phyloP scores from a whole-genome alignment of 1,140 invertebrate genomes.

The Hesperophylax magnus region DNA sequence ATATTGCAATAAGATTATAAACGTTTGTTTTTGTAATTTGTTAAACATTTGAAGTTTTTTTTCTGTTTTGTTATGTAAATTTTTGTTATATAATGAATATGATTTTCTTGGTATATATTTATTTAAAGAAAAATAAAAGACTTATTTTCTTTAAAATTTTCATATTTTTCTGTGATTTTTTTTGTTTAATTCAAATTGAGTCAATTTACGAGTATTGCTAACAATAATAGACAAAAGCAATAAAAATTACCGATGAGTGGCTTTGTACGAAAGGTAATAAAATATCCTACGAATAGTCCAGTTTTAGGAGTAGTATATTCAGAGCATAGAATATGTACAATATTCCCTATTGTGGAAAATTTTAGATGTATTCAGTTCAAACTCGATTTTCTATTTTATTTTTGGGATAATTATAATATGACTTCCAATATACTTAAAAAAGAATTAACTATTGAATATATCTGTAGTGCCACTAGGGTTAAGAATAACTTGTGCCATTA shows the following conservation, averaged over 20 bases:
- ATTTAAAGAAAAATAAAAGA: too few relatives aligned
- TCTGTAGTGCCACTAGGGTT: conserved; percentile 42
- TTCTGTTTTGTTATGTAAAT: too few relatives aligned
- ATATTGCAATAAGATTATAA: too few relatives aligned
- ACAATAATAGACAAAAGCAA: conserved; percentile 11
- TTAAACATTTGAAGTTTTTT: too few relatives aligned
- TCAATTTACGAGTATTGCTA: too few relatives aligned
- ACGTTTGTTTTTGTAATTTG: too few relatives aligned
- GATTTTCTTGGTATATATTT: too few relatives aligned
- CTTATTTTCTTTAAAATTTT: too few relatives aligned
- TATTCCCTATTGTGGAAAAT: conserved; percentile 36
- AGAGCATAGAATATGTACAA: conserved; percentile 39
- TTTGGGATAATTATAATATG: conserved; percentile 41
- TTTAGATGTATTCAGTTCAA: conserved; percentile 56
- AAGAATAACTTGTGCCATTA: conserved; percentile 53
- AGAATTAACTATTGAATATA: conserved; percentile 47
- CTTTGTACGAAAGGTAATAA: conserved; percentile 30
- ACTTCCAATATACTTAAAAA: conserved; percentile 54
- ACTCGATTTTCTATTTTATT: conserved; percentile 50
- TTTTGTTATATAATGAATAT: too few relatives aligned
- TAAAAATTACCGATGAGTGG: not conserved
- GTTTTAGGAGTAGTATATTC: conserved; percentile 18
- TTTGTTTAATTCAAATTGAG: too few relatives aligned
- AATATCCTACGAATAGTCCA: not conserved
- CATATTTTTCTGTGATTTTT: too few relatives aligned